Conservation (phyloP, 2,113 vertebrate genomes). For the Pedionomus torquatus region DNA sequence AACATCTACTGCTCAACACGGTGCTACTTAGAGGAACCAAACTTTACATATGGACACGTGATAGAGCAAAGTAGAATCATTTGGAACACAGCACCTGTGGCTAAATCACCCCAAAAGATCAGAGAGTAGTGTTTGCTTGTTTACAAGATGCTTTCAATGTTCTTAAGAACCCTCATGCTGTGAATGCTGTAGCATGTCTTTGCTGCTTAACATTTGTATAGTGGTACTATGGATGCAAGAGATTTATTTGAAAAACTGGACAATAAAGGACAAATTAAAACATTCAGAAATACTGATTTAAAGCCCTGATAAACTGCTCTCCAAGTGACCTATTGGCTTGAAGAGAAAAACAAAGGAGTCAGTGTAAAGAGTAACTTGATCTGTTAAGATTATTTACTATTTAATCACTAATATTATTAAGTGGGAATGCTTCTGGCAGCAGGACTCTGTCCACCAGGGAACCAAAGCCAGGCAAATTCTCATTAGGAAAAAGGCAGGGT, state of each 20-base stretch:
- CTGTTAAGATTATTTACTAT: neutral
- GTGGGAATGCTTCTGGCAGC: neutral
- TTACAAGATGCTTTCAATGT: rapidly evolving
- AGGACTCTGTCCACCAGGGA: neutral
- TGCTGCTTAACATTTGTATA: neutral
- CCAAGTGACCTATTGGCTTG: neutral
- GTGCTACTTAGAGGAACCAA: neutral
- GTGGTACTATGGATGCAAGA: neutral
- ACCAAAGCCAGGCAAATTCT: neutral
- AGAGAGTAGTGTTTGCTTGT: neutral
- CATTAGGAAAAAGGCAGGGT: neutral
- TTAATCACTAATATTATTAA: neutral
- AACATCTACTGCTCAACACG: neutral
- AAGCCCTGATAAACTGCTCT: neutral
- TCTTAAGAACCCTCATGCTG: neutral
- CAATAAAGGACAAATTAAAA: neutral
- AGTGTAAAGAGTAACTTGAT: neutral
- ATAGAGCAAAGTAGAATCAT: neutral
- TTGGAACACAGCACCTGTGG: rapidly evolving
- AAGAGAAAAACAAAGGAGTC: neutral
- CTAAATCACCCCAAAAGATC: neutral
- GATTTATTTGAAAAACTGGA: neutral
- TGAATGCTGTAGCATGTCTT: neutral
- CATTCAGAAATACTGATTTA: neutral
- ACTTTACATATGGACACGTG: neutral